Conservation (phyloP, 2,888 invertebrate species). For the Orgyia antiqua region DNA sequence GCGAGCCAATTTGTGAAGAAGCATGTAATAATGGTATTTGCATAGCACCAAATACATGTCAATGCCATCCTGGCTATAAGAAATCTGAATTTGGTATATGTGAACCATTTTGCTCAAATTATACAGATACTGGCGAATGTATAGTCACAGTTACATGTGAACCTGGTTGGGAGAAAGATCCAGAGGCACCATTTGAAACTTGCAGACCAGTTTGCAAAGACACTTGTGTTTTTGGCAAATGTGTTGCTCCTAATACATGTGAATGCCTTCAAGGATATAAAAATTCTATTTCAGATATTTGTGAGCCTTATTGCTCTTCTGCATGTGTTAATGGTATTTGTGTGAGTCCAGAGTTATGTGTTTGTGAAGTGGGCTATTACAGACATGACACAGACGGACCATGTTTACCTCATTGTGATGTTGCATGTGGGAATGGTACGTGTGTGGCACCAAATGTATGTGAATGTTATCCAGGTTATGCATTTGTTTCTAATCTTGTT, state of each 20-base stretch:
- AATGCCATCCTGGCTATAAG: conserved; percentile 42
- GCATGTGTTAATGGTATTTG: conserved; percentile 26
- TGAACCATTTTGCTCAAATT: conserved; percentile 11
- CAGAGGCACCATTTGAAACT: conserved; percentile 5
- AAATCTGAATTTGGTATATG: conserved; percentile 28
- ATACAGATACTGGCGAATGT: conserved; percentile 15
- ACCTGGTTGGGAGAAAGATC: conserved; percentile 14
- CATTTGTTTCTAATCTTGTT: background rate
- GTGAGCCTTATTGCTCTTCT: conserved; percentile 24
- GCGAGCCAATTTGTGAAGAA: conserved; percentile 36
- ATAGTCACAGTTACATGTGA: conserved; percentile 12
- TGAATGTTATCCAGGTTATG: conserved; percentile 15
- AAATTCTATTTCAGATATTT: conserved; percentile 1
- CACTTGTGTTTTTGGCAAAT: conserved; percentile 27
- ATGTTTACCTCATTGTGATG: conserved; percentile 26
- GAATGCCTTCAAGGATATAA: conserved; percentile 27
- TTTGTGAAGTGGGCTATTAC: conserved; percentile 24
- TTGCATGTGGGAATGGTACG: conserved; percentile 27
- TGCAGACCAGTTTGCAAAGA: conserved; percentile 28
- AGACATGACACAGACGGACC: conserved; percentile 6
- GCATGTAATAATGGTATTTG: conserved; percentile 68
- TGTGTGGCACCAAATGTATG: conserved; percentile 31
- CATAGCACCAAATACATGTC: conserved; percentile 61
- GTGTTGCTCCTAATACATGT: conserved; percentile 31
- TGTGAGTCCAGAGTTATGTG: conserved; percentile 22